Conservation (phyloP, 2,113 vertebrate genomes). For the Phycodurus eques region DNA sequence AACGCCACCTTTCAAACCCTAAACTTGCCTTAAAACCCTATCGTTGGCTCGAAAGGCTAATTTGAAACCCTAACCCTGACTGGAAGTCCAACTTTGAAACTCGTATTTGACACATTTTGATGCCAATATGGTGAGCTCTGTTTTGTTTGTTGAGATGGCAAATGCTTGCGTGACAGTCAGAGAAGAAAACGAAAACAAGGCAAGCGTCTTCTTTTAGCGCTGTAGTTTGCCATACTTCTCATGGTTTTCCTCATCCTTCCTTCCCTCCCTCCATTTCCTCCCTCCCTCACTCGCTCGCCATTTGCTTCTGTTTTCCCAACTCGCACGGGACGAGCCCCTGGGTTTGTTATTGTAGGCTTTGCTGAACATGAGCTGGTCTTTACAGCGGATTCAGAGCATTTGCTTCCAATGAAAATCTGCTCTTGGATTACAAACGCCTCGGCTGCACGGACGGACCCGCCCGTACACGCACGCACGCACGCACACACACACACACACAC, state of each 20-base stretch:
- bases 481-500: neutral
- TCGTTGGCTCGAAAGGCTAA: too few species aligned
- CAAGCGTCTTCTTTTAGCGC: neutral
- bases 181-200: neutral
- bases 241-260: conserved; percentile 20
- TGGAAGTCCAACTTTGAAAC: neutral
- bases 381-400: conserved; percentile 99
- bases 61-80: too few species aligned
- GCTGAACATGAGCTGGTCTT: conserved; percentile 96
- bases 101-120: neutral
- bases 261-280: neutral
- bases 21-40: too few species aligned
- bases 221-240: conserved; percentile 15
- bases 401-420: conserved; percentile 99
- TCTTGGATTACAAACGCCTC: conserved; percentile 97
- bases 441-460: conserved; percentile 71
- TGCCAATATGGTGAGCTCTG: neutral
- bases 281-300: conserved; percentile 13
- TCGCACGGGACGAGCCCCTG: conserved; percentile 81
- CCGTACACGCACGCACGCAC: conserved; percentile 74
- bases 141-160: neutral
- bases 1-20: too few species aligned
- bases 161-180: neutral
- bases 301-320: conserved; percentile 81
- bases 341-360: conserved; percentile 99